A percentile compares a stretch with the other conserved stretches of the same genome.
These are phyloP conservation scores for Falco concolor DNA, from an alignment of 2,797 vertebrate genomes.

Conservation along the genomic window DNA sequence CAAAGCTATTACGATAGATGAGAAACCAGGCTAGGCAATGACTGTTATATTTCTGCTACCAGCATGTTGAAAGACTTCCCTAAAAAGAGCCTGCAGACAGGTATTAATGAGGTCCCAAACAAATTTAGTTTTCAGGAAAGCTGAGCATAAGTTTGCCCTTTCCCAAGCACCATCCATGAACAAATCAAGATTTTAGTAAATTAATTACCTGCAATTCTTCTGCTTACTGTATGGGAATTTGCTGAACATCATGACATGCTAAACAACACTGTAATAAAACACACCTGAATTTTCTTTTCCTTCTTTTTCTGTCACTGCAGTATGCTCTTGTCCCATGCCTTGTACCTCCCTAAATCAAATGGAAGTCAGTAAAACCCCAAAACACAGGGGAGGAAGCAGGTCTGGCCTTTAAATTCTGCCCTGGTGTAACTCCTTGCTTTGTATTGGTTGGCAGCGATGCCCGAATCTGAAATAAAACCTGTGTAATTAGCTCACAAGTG, in stretches of 20 bases:
- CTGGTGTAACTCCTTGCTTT: background rate
- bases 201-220: background rate
- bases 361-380: background rate
- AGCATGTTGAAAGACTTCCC: background rate
- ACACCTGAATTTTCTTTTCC: rapidly evolving
- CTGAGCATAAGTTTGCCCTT: background rate
- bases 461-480: background rate
- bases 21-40: background rate
- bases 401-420: background rate
- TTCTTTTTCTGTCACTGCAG: background rate
- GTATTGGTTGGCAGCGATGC: background rate
- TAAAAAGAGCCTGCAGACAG: background rate
- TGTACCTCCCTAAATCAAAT: background rate
- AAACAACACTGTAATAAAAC: too few relatives aligned
- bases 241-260: background rate
- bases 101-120: background rate
- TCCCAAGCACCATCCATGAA: background rate
- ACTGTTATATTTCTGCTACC: background rate
- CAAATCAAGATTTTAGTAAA: background rate
- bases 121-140: background rate
- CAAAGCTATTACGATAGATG: background rate
- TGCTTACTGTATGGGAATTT: background rate
- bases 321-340: rapidly evolving
- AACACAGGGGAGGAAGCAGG: rapidly evolving
- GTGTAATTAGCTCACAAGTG: rapidly evolving